Evolutionary conservation across 2,797 vertebrate species (phyloP), one percentile per base, ranked within the genome.

Genomic region (Streptopelia turtur): DNA sequence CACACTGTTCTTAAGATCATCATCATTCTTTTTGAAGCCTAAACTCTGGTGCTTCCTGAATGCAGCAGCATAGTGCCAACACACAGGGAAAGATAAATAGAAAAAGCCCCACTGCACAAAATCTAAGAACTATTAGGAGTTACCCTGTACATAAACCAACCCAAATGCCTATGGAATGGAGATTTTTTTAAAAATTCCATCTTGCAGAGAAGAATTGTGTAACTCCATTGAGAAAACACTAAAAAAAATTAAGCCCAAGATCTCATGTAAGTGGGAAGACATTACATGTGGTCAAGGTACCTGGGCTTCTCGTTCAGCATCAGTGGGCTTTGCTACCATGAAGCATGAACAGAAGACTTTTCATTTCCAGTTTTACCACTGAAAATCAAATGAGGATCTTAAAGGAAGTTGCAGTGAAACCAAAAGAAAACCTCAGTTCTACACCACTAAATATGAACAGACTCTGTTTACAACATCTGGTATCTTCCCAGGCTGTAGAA

Each of bases 241-340:
- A 3, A 56, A 41, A n/a, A 47, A 55, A 63, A 30, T 5, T 27
- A 66, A 76, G 13, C 39, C 16, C 5, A 22, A 30, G 13, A 6
- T 53, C 27, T 70, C 13, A 23, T 8, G 0, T 6, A n/a, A 65
- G 11, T 5, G 10, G 16, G 52, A 79, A 60, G 49, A 35, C 8
- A 37, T 7, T 5, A 13, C 3, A 4, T 30, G 27, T 7, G 3
- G 13, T 13, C 28, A 56, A 18, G 8, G 8, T 35, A 52, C 39
- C 21, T 17, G 17, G 23, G 8, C 12, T 25, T 81, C 22, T n/a
- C 14, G 4, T 50, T 39, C 53, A 57, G 30, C 17, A 3, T 9
- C 16, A n/a, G 24, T 1, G 7, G 20, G 15, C 30, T 64, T 66
- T 41, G 8, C 66, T 47, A 64, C 0, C 0, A 28, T 13, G 30